Evolutionary conservation across 2,888 invertebrate genomes (phyloP), one percentile per base, ranked within the genome.

Genomic region (Drosophila nr. fundita): DNA sequence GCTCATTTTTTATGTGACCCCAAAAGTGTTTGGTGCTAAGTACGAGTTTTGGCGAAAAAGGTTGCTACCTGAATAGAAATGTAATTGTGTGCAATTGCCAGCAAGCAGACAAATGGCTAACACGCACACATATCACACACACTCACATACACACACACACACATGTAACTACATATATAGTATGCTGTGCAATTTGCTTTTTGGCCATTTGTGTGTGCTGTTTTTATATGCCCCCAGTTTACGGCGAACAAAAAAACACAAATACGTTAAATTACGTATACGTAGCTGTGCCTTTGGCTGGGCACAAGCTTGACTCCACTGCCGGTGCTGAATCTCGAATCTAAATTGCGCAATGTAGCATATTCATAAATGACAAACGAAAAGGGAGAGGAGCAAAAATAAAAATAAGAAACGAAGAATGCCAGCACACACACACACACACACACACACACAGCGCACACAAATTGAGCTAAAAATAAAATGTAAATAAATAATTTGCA

Each of bases 401-500:
- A 54, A n/a, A 54, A 55, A 50, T 45, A 45, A 21, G 21, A 45
- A 21, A 45, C 21, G 45, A 45, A 45, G 45, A 45, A 21, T 21
- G 45, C 21, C 21, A 45, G 27, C 18, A 49, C 34, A 29, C 27
- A 49, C 24, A 29, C 18, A 29, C 49, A 49, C 24, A 29, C 18
- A 29, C 49, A 29, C 49, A 50, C 27, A 48, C 48, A 71, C 24
- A 63, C 45, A 63, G 30, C 34, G 60, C 45, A 63, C 40, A 49
- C 45, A 65, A 52, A 70, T 54, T 52, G 61, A 66, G 83, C 80
- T 78, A 87, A 82, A 85, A 89, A 89, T 87, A 85, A 87, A 80
- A 81, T 79, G 87, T 82, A 89, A 86, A 87, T 89, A 89, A 86
- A 86, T 89, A 87, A 87, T 86, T 83, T 86, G 82, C 85, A 83